Base-by-base conservation (phyloP, 1,140 invertebrate genomes). In the Streblospio benedicti region DNA sequence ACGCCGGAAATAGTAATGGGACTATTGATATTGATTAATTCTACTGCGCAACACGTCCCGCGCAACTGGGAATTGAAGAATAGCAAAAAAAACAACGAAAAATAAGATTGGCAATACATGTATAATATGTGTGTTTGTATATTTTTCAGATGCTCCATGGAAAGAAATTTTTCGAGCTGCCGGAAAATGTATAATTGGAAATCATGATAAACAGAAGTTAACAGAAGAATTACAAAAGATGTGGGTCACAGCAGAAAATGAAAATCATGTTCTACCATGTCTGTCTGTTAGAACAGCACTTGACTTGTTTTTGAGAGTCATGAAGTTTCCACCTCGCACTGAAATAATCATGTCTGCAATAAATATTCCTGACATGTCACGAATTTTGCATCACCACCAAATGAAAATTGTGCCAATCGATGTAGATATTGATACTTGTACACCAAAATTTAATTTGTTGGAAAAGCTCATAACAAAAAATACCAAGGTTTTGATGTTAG, bases 311-410 rank as follows among this genome's bases (percentile, higher is more conserved):
- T 63, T 78, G 12, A 60, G 57, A 49, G 69, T 70, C 12, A 69
- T 68, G 57, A 65, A 69, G 12, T 78, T 74, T 61, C 74, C 74
- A 2, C 53, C 61, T 35, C 74, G 72, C 27, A 76, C 75, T 53
- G 76, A 79, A 61, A 63, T 79, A 44, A 76, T 79, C 28, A 73
- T 79, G 70, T 73, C 76, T 14, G 77, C 77, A 38, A 69, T 79
- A 9, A 79, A 78, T 59, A 79, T 79, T 63, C 76, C 74, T 6
- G 71, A 72, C 58, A 76, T 79, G 71, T 61, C 69, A 5, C 43
- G 57, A n/a, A 70, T 79, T 51, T 62, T 76, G 3, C 63, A 61
- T 47, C 65, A 72, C 47, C 76, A 79, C 62, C 62, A 66, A 18
- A 59, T 78, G 0, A 69, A 69, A 55, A 55, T 77, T 4, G 67